Evolutionary conservation across 30 jellyfish, hydroid and myxozoan species (phyloP).

Genomic region (Hydra vulgaris): DNA sequence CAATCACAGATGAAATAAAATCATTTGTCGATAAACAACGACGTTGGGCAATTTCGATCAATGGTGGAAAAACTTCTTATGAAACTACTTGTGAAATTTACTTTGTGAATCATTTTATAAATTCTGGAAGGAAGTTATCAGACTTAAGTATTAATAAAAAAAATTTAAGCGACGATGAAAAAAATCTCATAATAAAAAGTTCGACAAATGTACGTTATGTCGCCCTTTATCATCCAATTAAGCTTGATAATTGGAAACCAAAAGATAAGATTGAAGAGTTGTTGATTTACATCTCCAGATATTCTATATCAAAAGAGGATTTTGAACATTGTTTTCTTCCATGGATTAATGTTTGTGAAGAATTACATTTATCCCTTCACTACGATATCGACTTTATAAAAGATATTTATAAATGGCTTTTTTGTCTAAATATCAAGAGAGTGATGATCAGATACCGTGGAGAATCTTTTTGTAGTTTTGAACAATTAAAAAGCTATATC

Average conservation of each 20-base stretch:
- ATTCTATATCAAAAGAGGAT: background rate
- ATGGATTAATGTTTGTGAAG: background rate
- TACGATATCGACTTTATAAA: background rate
- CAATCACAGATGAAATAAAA: background rate
- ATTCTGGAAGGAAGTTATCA: background rate
- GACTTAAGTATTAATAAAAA: too few relatives aligned
- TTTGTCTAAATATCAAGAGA: background rate
- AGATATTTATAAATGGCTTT: background rate
- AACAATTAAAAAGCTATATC: too few relatives aligned
- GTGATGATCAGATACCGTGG: background rate
- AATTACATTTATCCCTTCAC: background rate
- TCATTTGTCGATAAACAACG: background rate
- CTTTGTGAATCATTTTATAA: background rate
- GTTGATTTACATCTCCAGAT: background rate
- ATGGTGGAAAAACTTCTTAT: background rate
- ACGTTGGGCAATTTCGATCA: background rate
- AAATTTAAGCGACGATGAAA: background rate
- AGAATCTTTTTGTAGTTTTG: background rate
- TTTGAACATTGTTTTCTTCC: background rate
- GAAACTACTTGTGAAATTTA: background rate
- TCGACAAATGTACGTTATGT: background rate
- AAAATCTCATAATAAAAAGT: background rate
- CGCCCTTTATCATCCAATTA: background rate
- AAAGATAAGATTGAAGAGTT: background rate
- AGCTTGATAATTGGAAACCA: background rate